Evolutionary conservation across 1,140 invertebrate species (phyloP).

Genomic region (Glossosoma conforme): DNA sequence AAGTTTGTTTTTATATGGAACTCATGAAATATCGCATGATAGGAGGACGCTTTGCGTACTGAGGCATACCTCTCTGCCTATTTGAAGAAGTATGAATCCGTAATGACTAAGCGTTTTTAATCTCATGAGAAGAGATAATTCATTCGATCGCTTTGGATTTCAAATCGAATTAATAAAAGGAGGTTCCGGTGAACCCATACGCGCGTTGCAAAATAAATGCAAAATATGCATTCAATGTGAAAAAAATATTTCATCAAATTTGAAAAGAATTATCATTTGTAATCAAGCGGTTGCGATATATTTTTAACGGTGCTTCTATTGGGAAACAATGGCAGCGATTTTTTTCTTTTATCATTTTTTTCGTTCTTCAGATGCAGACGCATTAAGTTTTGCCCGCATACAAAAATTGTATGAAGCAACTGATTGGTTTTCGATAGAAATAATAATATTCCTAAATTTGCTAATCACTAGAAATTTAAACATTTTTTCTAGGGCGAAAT

Average conservation of each 20-base stretch:
- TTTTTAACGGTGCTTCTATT: slow-evolving; percentile 1
- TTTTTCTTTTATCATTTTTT: neutral
- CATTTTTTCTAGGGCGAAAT: too few relatives aligned
- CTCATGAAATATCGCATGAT: neutral
- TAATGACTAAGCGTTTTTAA: neutral
- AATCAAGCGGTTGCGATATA: slow-evolving; percentile 9
- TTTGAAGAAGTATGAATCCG: neutral
- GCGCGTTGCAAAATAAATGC: neutral
- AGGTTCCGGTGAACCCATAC: too few relatives aligned
- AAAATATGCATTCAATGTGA: slow-evolving; percentile 21
- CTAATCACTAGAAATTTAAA: too few relatives aligned
- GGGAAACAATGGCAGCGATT: slow-evolving; percentile 11
- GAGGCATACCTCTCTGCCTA: neutral
- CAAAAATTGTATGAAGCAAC: neutral
- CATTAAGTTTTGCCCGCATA: neutral
- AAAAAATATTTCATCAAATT: slow-evolving; percentile 16
- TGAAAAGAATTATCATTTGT: slow-evolving; percentile 5
- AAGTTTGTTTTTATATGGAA: too few relatives aligned
- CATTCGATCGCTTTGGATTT: neutral
- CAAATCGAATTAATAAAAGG: slow-evolving; percentile 2
- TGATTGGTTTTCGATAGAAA: neutral
- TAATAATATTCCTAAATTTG: neutral
- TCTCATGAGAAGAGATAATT: neutral
- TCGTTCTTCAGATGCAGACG: neutral
- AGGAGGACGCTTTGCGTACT: neutral